A percentile compares a stretch with the other conserved stretches of the same genome.
Evolutionary conservation across 1,140 invertebrate species (phyloP).

Genomic region (Tribolium madens): DNA sequence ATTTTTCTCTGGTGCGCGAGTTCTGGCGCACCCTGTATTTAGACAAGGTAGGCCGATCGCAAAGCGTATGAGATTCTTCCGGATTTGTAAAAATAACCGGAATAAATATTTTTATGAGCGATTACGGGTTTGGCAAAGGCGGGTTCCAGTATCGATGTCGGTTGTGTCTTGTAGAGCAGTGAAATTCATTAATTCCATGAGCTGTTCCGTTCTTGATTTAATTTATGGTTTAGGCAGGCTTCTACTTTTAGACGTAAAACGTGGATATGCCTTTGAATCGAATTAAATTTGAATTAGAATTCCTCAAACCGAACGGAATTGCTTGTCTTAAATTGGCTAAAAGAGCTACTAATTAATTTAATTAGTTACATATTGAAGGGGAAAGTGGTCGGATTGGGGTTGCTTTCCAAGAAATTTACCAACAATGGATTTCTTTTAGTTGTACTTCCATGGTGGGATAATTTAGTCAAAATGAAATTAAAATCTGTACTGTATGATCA

Average conservation of each 20-base stretch:
- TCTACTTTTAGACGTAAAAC: background rate
- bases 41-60: background rate
- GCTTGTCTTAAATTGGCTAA: conserved; percentile 1
- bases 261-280: conserved; percentile 20
- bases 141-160: background rate
- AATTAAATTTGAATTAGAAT: conserved; percentile 25
- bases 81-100: conserved; percentile 2
- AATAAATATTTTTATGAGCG: conserved; percentile 5
- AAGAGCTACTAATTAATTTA: background rate
- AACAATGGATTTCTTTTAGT: background rate
- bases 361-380: background rate
- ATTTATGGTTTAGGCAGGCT: conserved; percentile 16
- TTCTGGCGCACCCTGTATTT: no score
- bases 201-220: conserved; percentile 11
- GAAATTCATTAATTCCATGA: conserved; percentile 22
- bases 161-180: conserved; percentile 10
- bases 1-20: no score
- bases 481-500: no score
- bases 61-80: background rate
- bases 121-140: conserved; percentile 8
- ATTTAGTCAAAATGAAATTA: no score
- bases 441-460: background rate
- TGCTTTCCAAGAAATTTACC: background rate
- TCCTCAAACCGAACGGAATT: conserved; percentile 3
- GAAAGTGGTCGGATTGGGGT: background rate